A percentile compares a stretch with the other conserved stretches of the same genome.
Conservation (phyloP, 2,113 vertebrate genomes). For the Dicaeum eximium region DNA sequence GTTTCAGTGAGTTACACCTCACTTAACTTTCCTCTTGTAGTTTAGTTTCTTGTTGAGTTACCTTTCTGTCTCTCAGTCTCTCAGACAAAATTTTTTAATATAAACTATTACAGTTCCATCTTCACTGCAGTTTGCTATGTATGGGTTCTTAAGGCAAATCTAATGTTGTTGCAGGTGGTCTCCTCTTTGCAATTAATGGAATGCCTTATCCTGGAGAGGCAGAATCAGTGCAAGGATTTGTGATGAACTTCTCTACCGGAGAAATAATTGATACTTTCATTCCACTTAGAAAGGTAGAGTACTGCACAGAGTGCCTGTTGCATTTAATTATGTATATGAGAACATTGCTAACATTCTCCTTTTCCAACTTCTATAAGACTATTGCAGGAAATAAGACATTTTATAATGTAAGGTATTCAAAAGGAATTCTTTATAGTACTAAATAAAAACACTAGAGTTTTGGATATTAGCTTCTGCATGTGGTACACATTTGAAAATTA, state of each 20-base stretch:
- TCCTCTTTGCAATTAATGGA: conserved; percentile 91
- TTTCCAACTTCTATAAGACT: neutral
- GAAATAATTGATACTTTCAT: conserved; percentile 87
- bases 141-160: neutral
- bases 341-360: neutral
- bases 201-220: conserved; percentile 72
- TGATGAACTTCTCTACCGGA: conserved; percentile 89
- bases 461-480: neutral
- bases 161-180: conserved; percentile 75
- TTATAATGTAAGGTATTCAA: neutral
- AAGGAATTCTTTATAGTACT: neutral
- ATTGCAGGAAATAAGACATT: neutral
- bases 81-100: neutral
- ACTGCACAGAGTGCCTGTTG: neutral
- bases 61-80: neutral
- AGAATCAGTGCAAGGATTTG: conserved; percentile 83
- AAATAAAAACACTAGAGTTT: neutral
- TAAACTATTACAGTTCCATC: neutral
- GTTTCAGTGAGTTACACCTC: neutral
- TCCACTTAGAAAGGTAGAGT: conserved; percentile 84
- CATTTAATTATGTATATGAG: neutral
- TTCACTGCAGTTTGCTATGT: neutral
- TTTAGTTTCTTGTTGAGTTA: neutral
- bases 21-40: neutral
- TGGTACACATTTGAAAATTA: neutral